phyloP scores from a whole-genome alignment of 1,140 invertebrate species.

The Drosophila nebulosa region DNA sequence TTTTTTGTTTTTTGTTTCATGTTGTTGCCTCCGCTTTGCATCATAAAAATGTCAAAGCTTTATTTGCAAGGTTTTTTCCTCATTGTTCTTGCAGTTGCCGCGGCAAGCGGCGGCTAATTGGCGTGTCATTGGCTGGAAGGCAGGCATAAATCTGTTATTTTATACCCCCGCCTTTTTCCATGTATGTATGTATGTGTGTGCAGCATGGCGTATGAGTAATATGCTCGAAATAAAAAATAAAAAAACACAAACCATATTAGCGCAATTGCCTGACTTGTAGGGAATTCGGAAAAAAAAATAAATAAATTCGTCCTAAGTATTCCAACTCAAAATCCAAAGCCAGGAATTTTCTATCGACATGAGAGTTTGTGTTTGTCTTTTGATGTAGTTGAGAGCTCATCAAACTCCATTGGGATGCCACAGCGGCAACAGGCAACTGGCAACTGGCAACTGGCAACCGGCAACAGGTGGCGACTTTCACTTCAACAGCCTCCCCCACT shows the following conservation, averaged over 20 bases:
- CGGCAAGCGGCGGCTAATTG: constrained; percentile 63
- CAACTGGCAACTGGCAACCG: too few species aligned
- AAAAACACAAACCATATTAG: constrained; percentile 16
- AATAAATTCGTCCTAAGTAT: too few species aligned
- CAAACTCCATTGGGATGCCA: too few species aligned
- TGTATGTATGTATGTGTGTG: constrained; percentile 29
- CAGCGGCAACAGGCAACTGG: too few species aligned
- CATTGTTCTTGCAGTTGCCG: constrained; percentile 20
- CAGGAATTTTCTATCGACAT: too few species aligned
- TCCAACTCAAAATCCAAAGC: too few species aligned
- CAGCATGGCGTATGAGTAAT: constrained; percentile 75
- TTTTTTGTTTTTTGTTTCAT: constrained; percentile 20
- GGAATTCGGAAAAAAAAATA: too few species aligned
- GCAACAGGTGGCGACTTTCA: constrained; percentile 38
- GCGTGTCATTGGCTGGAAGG: constrained; percentile 77
- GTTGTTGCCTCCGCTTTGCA: constrained; percentile 63
- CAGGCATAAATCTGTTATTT: constrained; percentile 79
- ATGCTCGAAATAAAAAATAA: constrained; percentile 40
- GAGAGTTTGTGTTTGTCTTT: too few species aligned
- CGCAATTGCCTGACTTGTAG: constrained; percentile 7
- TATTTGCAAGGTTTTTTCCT: constrained; percentile 65
- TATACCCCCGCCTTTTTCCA: constrained; percentile 47
- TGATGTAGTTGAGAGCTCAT: too few species aligned
- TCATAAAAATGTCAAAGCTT: constrained; percentile 80
- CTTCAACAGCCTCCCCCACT: constrained; percentile 15